A percentile compares a stretch with the other conserved stretches of the same genome.
Conservation (phyloP, 2,113 vertebrate species). For the Diphyllodes magnificus region DNA sequence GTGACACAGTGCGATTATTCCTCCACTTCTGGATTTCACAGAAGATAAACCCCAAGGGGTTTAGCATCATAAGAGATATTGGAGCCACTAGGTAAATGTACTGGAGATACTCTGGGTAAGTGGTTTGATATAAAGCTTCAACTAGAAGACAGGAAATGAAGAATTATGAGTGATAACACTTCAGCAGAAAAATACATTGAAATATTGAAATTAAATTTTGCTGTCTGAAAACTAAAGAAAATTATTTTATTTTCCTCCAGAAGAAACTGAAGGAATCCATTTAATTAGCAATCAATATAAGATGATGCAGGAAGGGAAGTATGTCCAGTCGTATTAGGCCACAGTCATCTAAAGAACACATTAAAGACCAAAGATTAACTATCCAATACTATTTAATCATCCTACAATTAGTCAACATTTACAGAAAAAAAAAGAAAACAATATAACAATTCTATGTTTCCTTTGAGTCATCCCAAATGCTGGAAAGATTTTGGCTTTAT, state of each 20-base stretch:
- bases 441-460: neutral
- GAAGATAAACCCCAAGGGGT: constrained; percentile 92
- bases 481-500: neutral
- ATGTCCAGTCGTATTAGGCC: neutral
- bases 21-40: constrained; percentile 96
- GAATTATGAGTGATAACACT: constrained; percentile 29
- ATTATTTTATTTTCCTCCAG: neutral
- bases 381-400: neutral
- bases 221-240: neutral
- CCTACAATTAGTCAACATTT: neutral
- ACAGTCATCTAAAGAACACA: neutral
- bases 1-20: constrained; percentile 76
- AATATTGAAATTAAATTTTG: neutral
- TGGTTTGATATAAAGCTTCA: constrained; percentile 91
- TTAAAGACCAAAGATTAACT: neutral
- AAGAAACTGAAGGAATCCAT: neutral
- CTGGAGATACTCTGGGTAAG: constrained; percentile 93
- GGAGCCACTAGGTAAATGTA: constrained; percentile 98
- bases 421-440: neutral
- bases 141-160: constrained; percentile 76
- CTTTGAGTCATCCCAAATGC: neutral
- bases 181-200: constrained; percentile 1
- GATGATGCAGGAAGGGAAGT: neutral
- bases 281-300: neutral
- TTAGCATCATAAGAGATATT: constrained; percentile 93